These are phyloP conservation scores for Parelbella ahira DNA, from an alignment of 2,888 invertebrate genomes.

Conservation along the genomic window DNA sequence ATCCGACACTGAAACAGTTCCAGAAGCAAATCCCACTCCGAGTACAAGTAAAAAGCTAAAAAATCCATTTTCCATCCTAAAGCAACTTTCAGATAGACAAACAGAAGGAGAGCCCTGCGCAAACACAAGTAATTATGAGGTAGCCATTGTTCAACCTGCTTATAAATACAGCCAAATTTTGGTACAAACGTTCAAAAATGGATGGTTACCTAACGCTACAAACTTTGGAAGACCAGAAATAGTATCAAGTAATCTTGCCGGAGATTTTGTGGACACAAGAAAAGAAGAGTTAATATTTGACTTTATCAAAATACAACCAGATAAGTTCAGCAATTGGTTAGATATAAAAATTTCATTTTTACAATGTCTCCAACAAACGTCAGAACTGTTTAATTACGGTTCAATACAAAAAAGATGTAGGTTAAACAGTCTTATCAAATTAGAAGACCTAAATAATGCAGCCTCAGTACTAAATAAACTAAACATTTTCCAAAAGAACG, in stretches of 20 bases:
- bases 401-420: slow-evolving; percentile 27
- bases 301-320: slow-evolving; percentile 43
- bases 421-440: slow-evolving; percentile 39
- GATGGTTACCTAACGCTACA: slow-evolving; percentile 52
- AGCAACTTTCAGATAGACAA: slow-evolving; percentile 45
- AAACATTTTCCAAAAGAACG: slow-evolving; percentile 50
- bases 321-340: slow-evolving; percentile 50
- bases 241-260: slow-evolving; percentile 33
- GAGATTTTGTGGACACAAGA: slow-evolving; percentile 37
- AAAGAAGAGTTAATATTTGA: slow-evolving; percentile 52
- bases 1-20: slow-evolving; percentile 50
- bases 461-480: slow-evolving; percentile 51
- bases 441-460: slow-evolving; percentile 52
- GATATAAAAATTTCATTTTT: slow-evolving; percentile 57
- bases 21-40: slow-evolving; percentile 38
- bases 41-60: slow-evolving; percentile 46
- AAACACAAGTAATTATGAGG: slow-evolving; percentile 25
- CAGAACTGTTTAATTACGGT: slow-evolving; percentile 38
- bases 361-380: slow-evolving; percentile 46
- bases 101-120: slow-evolving; percentile 24
- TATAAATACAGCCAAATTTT: slow-evolving; percentile 28
- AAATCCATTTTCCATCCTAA: slow-evolving; percentile 64
- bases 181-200: slow-evolving; percentile 38
- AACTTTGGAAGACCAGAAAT: slow-evolving; percentile 63
- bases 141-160: too few relatives aligned